Evolutionary conservation across 2,888 invertebrate species (phyloP).

Genomic region (Dynastes maya): DNA sequence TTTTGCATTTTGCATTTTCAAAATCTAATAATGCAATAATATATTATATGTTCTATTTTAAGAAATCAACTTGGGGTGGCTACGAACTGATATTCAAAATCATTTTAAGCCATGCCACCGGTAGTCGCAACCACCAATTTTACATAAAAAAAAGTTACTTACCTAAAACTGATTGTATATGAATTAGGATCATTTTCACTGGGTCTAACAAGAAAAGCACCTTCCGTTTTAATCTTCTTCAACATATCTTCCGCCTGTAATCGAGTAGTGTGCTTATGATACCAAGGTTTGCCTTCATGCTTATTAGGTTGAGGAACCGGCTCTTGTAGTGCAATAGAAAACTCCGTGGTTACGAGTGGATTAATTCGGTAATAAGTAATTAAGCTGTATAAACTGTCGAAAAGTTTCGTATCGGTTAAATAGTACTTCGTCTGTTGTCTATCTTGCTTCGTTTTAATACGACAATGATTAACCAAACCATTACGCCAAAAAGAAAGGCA

Average conservation of each 20-base stretch:
- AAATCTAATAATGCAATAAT: too few relatives aligned
- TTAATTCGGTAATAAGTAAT: slow-evolving; percentile 92
- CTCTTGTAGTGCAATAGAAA: slow-evolving; percentile 88
- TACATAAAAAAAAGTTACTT: slow-evolving; percentile 53
- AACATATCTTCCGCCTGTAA: slow-evolving; percentile 91
- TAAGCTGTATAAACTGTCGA: slow-evolving; percentile 93
- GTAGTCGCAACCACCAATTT: too few relatives aligned
- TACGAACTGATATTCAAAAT: too few relatives aligned
- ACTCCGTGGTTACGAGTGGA: slow-evolving; percentile 91
- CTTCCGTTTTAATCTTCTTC: slow-evolving; percentile 87
- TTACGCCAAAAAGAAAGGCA: slow-evolving; percentile 95
- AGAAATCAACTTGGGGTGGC: too few relatives aligned
- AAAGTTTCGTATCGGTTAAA: slow-evolving; percentile 88
- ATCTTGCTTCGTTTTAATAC: slow-evolving; percentile 92
- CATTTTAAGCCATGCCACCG: too few relatives aligned
- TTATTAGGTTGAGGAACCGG: slow-evolving; percentile 96
- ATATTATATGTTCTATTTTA: too few relatives aligned
- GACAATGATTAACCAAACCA: slow-evolving; percentile 92
- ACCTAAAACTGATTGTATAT: slow-evolving; percentile 96
- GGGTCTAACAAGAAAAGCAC: slow-evolving; percentile 94
- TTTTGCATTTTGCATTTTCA: too few relatives aligned
- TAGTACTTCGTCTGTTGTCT: slow-evolving; percentile 92
- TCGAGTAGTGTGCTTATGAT: slow-evolving; percentile 86
- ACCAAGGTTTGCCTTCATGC: slow-evolving; percentile 93
- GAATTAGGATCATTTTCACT: slow-evolving; percentile 90